A percentile compares a stretch with the other conserved stretches of the same genome.
phyloP scores from a whole-genome alignment of 2,888 invertebrate species.

The Pyrgus malvae region DNA sequence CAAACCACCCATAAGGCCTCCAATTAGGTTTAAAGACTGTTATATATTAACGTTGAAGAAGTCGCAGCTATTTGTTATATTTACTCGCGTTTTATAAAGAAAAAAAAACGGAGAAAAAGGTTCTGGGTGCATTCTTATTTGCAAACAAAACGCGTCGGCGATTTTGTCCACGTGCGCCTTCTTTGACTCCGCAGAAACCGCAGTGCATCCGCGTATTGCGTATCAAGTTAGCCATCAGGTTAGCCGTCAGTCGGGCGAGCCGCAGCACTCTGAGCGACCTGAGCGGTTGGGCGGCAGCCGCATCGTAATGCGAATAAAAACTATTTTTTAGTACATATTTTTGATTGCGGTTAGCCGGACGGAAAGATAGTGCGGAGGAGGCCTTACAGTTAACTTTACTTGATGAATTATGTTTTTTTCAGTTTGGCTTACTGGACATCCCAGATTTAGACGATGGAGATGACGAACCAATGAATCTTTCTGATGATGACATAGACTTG shows the following conservation, averaged over 20 bases:
- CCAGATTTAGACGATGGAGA: constrained; percentile 82
- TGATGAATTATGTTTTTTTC: no score
- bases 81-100: no score
- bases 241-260: neutral
- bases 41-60: no score
- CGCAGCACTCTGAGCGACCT: constrained; percentile 8
- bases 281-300: constrained; percentile 32
- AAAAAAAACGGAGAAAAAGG: no score
- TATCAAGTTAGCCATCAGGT: neutral
- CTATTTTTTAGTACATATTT: constrained; percentile 27
- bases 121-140: no score
- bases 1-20: no score
- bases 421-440: constrained; percentile 91
- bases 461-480: constrained; percentile 73
- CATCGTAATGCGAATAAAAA: constrained; percentile 30
- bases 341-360: constrained; percentile 13
- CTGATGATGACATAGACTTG: constrained; percentile 89
- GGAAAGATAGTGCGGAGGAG: neutral
- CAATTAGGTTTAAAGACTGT: no score
- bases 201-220: neutral
- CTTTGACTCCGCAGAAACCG: no score
- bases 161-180: no score
- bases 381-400: constrained; percentile 3
- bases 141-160: no score
- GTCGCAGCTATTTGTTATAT: no score